Percentiles rank a stretch among this genome's conserved stretches.
Evolutionary conservation across 2,113 vertebrate species (phyloP).

Genomic region (Scophthalmus maximus): DNA sequence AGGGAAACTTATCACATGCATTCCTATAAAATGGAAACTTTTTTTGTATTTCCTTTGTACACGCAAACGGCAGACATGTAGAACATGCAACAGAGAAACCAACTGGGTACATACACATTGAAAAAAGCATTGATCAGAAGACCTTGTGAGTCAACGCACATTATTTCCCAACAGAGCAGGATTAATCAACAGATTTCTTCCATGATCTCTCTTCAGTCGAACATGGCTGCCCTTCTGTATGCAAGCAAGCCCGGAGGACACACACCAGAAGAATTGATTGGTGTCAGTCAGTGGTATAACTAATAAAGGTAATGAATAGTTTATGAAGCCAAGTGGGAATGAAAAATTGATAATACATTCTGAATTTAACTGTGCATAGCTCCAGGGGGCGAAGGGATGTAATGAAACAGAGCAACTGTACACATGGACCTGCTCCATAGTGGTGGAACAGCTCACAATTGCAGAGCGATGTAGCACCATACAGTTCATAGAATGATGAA

Average conservation of each 20-base stretch:
- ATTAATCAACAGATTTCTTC: slow-evolving; percentile 44
- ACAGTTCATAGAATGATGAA: slow-evolving; percentile 10
- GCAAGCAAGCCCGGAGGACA: slow-evolving; percentile 33
- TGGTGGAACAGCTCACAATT: neutral
- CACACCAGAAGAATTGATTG: slow-evolving; percentile 36
- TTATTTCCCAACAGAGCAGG: slow-evolving; percentile 45
- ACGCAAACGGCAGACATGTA: neutral
- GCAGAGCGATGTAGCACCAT: neutral
- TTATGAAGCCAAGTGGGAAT: slow-evolving; percentile 38
- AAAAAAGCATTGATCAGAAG: slow-evolving; percentile 60
- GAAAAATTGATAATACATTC: slow-evolving; percentile 24
- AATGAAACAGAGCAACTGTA: slow-evolving; percentile 24
- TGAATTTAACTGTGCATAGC: slow-evolving; percentile 10
- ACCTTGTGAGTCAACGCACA: slow-evolving; percentile 35
- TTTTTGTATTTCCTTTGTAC: slow-evolving; percentile 23
- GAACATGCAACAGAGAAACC: slow-evolving; percentile 13
- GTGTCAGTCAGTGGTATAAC: slow-evolving; percentile 40
- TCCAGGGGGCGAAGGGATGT: neutral
- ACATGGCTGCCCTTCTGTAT: slow-evolving; percentile 23
- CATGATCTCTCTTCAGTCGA: slow-evolving; percentile 34
- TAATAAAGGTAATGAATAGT: slow-evolving; percentile 52
- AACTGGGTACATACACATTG: slow-evolving; percentile 32
- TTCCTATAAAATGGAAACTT: slow-evolving; percentile 46
- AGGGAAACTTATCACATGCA: slow-evolving; percentile 35
- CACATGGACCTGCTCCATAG: slow-evolving; percentile 15